Evolutionary conservation across 2,888 invertebrate genomes (phyloP).

Genomic region (Caenorhabditis sp.): DNA sequence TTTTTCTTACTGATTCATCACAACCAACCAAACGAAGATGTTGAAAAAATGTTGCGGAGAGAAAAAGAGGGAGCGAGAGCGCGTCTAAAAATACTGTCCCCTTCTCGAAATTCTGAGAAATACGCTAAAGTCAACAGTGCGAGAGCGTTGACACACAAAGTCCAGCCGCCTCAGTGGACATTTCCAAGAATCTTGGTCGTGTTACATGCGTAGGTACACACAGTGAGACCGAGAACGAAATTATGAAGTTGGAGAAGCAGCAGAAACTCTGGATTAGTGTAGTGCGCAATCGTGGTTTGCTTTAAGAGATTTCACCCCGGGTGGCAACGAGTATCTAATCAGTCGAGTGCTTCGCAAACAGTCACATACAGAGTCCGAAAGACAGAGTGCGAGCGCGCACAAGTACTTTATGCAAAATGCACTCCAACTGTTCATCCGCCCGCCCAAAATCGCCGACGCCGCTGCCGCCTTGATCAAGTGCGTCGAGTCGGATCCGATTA

Average conservation of each 20-base stretch:
- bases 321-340: conserved; percentile 25
- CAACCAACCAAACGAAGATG: neutral
- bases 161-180: conserved; percentile 28
- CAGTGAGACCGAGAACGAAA: no score
- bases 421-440: neutral
- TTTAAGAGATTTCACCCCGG: neutral
- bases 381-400: conserved; percentile 2
- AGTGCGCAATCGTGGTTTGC: neutral
- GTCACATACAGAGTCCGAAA: conserved; percentile 8
- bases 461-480: conserved; percentile 1
- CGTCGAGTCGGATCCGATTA: neutral
- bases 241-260: neutral
- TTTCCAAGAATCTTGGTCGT: conserved; percentile 27
- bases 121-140: conserved; percentile 45
- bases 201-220: conserved; percentile 35
- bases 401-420: conserved; percentile 32
- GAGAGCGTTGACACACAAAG: conserved; percentile 42
- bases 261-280: conserved; percentile 11
- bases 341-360: neutral
- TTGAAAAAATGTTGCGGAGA: neutral
- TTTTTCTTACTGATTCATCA: conserved; percentile 30
- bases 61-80: neutral
- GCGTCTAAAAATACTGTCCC: conserved; percentile 34
- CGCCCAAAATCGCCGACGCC: neutral
- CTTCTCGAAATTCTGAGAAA: conserved; percentile 42